A percentile compares a stretch with the other conserved stretches of the same genome.
Evolutionary conservation across 2,888 invertebrate species (phyloP).

Genomic region (Biston stratarius): DNA sequence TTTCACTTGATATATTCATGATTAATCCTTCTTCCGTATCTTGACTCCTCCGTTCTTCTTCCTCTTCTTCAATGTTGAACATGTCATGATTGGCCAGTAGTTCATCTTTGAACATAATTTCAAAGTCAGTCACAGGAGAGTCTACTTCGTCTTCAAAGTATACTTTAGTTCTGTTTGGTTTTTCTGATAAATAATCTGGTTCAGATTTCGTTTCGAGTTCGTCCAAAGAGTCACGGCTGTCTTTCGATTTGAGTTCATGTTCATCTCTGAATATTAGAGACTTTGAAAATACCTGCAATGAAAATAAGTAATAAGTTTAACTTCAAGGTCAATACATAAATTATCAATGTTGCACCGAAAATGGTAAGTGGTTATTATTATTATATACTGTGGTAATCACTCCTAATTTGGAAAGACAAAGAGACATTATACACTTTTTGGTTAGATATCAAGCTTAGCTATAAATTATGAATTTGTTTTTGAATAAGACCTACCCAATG

Average conservation of each 20-base stretch:
- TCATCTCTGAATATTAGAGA: constrained; percentile 83
- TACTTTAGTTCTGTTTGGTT: constrained; percentile 79
- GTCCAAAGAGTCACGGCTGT: constrained; percentile 69
- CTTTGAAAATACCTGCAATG: constrained; percentile 82
- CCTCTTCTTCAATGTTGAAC: constrained; percentile 83
- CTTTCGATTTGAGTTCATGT: constrained; percentile 69
- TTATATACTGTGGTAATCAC: neutral
- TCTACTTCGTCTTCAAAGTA: constrained; percentile 83
- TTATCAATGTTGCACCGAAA: neutral
- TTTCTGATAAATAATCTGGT: constrained; percentile 74
- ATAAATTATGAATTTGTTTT: neutral
- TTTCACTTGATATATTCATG: constrained; percentile 61
- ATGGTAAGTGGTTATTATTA: neutral
- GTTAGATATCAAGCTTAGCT: neutral
- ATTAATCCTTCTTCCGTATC: constrained; percentile 77
- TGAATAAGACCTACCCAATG: neutral
- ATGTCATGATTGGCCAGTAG: constrained; percentile 72
- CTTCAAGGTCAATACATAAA: constrained; percentile 6
- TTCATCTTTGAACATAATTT: constrained; percentile 85
- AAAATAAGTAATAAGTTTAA: neutral
- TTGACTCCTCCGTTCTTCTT: constrained; percentile 72
- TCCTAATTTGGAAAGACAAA: constrained; percentile 7
- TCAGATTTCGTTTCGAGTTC: constrained; percentile 80
- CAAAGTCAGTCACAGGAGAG: constrained; percentile 82
- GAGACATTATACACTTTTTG: neutral